Conservation (phyloP, 2,797 vertebrate species). For the Thripadectes ignobilis region DNA sequence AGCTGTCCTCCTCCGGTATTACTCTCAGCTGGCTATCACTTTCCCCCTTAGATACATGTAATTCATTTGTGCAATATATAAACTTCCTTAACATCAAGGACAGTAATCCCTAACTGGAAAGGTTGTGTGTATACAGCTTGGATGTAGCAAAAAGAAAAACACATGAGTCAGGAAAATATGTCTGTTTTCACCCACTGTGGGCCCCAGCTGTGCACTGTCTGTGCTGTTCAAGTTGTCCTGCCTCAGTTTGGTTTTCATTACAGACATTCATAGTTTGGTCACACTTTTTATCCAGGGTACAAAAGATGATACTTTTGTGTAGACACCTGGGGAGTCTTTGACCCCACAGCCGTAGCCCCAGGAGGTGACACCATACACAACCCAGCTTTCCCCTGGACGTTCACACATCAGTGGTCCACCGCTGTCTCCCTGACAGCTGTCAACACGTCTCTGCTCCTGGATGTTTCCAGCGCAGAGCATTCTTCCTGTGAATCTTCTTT, state of each 20-base stretch:
- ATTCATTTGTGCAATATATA: neutral
- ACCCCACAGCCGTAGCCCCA: constrained; percentile 95
- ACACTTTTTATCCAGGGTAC: constrained; percentile 91
- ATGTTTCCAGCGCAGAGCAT: constrained; percentile 94
- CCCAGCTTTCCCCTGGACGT: constrained; percentile 86
- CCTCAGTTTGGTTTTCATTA: neutral
- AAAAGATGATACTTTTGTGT: constrained; percentile 94
- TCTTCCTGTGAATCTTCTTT: constrained; percentile 87
- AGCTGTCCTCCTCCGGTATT: neutral
- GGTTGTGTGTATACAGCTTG: neutral
- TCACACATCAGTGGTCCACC: constrained; percentile 94
- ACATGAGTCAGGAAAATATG: neutral
- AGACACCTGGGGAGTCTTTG: constrained; percentile 93
- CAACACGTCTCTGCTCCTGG: constrained; percentile 82
- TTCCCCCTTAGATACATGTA: neutral
- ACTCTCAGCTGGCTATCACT: neutral
- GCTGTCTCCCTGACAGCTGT: constrained; percentile 97
- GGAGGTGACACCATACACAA: constrained; percentile 94
- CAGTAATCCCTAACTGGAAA: neutral
- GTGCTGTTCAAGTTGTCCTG: neutral
- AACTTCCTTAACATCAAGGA: neutral
- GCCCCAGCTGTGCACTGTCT: neutral
- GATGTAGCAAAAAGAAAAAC: neutral
- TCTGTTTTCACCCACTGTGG: neutral
- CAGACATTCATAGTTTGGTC: constrained; percentile 73